Evolutionary conservation across 2,888 invertebrate species (phyloP).

Genomic region (Charanyca ferruginea): DNA sequence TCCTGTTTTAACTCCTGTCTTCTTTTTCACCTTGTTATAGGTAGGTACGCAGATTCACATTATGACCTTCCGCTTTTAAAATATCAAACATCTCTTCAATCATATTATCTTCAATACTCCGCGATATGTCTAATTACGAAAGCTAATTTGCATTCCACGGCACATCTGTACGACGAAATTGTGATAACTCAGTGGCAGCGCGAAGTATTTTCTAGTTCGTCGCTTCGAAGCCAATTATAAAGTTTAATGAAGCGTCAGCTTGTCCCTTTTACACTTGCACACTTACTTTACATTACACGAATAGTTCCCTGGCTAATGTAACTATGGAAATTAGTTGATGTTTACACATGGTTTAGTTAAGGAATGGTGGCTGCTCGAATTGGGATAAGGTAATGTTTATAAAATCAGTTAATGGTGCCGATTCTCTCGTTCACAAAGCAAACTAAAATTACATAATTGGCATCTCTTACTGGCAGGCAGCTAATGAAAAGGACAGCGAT

Average conservation of each 20-base stretch:
- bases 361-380: neutral
- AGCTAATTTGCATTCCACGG: constrained; percentile 52
- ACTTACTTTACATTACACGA: constrained; percentile 62
- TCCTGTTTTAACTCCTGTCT: neutral
- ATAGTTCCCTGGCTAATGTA: constrained; percentile 60
- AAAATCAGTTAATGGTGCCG: neutral
- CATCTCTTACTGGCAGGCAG: too few species aligned
- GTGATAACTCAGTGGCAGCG: constrained; percentile 54
- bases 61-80: neutral
- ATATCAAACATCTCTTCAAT: neutral
- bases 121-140: constrained; percentile 40
- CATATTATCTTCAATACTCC: constrained; percentile 1
- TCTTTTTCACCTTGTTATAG: neutral
- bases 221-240: constrained; percentile 75
- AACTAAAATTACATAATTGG: too few species aligned
- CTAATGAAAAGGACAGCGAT: too few species aligned
- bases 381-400: neutral
- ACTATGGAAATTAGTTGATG: constrained; percentile 49
- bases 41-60: neutral
- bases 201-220: constrained; percentile 71
- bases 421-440: too few species aligned
- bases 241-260: constrained; percentile 74
- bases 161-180: constrained; percentile 57
- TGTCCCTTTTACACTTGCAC: constrained; percentile 61
- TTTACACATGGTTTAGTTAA: constrained; percentile 9